A percentile compares a stretch with the other conserved stretches of the same genome.
Conservation (phyloP, 2,797 vertebrate species). For the Epinephelus awoara region DNA sequence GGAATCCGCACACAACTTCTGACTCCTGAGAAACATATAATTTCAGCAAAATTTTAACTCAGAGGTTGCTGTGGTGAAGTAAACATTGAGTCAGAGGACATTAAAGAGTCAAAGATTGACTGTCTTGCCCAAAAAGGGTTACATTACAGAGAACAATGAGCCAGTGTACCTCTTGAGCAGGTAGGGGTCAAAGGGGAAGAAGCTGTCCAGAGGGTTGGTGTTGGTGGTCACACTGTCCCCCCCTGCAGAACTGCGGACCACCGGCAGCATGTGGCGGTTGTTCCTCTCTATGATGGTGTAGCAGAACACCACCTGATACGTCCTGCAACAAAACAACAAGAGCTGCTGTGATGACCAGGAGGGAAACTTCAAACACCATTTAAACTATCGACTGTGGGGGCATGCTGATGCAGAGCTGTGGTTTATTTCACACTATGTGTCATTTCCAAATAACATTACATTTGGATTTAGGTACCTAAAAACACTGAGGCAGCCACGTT, state of each 20-base stretch:
- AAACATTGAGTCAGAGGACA: no score
- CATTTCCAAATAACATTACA: no score
- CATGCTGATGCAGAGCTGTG: neutral
- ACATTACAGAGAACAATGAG: neutral
- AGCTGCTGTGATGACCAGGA: neutral
- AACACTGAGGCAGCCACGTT: no score
- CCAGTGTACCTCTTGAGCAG: slow-evolving; percentile 92
- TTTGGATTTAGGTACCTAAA: no score
- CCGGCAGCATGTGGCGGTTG: slow-evolving; percentile 89
- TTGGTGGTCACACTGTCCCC: slow-evolving; percentile 88
- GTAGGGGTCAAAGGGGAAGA: slow-evolving; percentile 98
- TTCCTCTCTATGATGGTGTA: slow-evolving; percentile 97
- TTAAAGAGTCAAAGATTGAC: neutral
- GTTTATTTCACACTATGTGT: neutral
- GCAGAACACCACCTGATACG: slow-evolving; percentile 98
- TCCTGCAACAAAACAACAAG: slow-evolving; percentile 81
- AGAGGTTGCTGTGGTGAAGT: neutral
- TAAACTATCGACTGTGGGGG: neutral
- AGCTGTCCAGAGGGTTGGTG: slow-evolving; percentile 95
- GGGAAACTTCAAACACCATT: neutral
- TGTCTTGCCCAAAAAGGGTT: neutral
- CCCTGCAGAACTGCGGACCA: slow-evolving; percentile 88
- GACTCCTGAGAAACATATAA: neutral
- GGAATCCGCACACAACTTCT: neutral
- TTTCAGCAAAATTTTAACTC: neutral